phyloP scores from a whole-genome alignment of 2,888 invertebrate species.

The Psylliodes chrysocephalus region DNA sequence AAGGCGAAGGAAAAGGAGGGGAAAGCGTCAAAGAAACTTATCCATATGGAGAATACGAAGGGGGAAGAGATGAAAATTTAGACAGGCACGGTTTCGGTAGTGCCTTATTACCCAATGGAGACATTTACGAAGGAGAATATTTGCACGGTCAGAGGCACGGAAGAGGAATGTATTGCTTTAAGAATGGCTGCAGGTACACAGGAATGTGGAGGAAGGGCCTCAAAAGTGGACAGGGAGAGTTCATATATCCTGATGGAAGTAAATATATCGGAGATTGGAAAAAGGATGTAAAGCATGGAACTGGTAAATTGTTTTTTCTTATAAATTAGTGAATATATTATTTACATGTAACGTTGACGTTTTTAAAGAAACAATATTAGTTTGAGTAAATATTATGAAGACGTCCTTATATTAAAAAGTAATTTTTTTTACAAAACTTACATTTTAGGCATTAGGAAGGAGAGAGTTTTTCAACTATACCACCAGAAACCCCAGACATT shows the following conservation, averaged over 20 bases:
- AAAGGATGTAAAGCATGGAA: slow-evolving; percentile 76
- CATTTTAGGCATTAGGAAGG: too few species aligned
- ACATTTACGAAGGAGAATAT: slow-evolving; percentile 88
- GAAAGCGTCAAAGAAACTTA: slow-evolving; percentile 58
- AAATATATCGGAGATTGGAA: slow-evolving; percentile 86
- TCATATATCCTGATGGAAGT: slow-evolving; percentile 88
- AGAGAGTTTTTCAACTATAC: too few species aligned
- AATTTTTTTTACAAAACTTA: too few species aligned
- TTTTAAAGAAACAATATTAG: too few species aligned
- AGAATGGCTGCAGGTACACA: slow-evolving; percentile 81
- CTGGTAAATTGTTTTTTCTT: too few species aligned
- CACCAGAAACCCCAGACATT: too few species aligned
- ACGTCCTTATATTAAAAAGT: too few species aligned
- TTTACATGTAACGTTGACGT: too few species aligned
- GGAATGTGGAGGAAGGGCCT: slow-evolving; percentile 76
- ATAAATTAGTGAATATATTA: too few species aligned
- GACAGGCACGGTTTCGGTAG: slow-evolving; percentile 87
- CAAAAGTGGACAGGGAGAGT: slow-evolving; percentile 85
- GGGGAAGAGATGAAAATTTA: slow-evolving; percentile 78
- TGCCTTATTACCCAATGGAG: slow-evolving; percentile 86
- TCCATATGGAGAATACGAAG: slow-evolving; percentile 73
- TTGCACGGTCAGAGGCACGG: slow-evolving; percentile 82
- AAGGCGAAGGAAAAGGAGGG: slow-evolving; percentile 53
- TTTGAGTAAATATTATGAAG: too few species aligned
- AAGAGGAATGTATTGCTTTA: slow-evolving; percentile 80